phyloP scores from a whole-genome alignment of 53 echinoderm and acorn worm species.

The Temnopleurus reevesii region DNA sequence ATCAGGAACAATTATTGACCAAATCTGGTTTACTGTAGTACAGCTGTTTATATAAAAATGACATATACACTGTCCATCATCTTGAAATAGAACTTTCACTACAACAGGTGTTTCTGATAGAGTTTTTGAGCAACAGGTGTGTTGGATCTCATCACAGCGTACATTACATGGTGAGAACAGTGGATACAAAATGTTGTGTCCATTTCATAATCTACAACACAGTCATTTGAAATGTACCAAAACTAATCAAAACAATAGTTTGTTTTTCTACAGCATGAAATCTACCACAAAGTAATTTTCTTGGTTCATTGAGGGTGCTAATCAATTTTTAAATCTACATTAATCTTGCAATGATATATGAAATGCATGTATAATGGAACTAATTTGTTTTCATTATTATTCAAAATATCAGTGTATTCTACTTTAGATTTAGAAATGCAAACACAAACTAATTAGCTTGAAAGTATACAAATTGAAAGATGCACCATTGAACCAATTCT shows the following conservation, averaged over 20 bases:
- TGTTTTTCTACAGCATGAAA: not conserved
- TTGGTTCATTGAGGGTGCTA: not conserved
- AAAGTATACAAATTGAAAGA: not conserved
- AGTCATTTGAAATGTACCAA: not conserved
- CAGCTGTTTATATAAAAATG: not conserved
- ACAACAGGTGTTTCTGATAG: not conserved
- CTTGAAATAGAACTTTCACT: not conserved
- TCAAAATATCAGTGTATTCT: no score
- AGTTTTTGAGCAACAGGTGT: slow-evolving; percentile 6
- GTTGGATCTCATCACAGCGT: not conserved
- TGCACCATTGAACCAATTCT: not conserved
- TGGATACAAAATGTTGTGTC: not conserved
- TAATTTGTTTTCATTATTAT: no score
- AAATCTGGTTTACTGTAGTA: not conserved
- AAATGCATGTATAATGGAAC: not conserved
- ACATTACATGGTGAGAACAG: not conserved
- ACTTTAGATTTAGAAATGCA: no score
- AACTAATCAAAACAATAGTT: not conserved
- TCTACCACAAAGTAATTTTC: not conserved
- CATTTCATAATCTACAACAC: not conserved
- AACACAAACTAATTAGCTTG: not conserved
- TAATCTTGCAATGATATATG: not conserved
- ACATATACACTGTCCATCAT: not conserved
- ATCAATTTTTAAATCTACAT: not conserved
- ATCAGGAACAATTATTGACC: not conserved